Conservation (phyloP, 1,140 invertebrate genomes). For the Caenorhabditis tropicalis region DNA sequence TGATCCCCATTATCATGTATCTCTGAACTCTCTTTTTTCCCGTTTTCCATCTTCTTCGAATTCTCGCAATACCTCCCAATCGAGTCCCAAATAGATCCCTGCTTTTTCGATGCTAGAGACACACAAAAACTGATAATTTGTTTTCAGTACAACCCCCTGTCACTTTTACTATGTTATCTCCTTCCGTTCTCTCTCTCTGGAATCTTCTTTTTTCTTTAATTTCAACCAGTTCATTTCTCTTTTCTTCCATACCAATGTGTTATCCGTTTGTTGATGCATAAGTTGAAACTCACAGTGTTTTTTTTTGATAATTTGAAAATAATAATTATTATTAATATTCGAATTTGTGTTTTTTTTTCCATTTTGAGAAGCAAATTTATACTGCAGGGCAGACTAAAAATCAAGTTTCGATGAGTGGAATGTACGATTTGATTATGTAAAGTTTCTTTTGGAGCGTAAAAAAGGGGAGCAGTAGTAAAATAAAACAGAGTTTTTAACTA, state of each 20-base stretch:
- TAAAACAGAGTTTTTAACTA: too few relatives aligned
- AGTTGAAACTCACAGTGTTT: not conserved
- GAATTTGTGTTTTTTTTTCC: not conserved
- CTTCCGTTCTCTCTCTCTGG: not conserved
- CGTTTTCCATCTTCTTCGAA: not conserved
- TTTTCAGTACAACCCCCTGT: not conserved
- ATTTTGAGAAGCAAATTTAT: too few relatives aligned
- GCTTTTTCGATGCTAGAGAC: not conserved
- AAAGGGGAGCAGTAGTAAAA: too few relatives aligned
- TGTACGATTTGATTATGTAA: too few relatives aligned
- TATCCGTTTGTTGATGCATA: slow-evolving; percentile 36
- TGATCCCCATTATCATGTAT: not conserved
- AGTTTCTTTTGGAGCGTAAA: too few relatives aligned
- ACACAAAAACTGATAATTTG: not conserved
- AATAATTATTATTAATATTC: slow-evolving; percentile 5
- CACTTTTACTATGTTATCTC: not conserved
- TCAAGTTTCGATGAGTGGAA: too few relatives aligned
- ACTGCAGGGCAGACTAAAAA: too few relatives aligned
- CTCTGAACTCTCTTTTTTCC: not conserved
- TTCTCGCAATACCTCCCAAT: slow-evolving; percentile 36
- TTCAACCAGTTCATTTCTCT: not conserved
- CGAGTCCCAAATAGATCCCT: not conserved
- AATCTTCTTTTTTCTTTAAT: not conserved
- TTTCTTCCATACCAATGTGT: not conserved
- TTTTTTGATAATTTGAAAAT: not conserved